A percentile compares a stretch with the other conserved stretches of the same genome.
Evolutionary conservation across 1,140 invertebrate species (phyloP).

Genomic region (Battus philenor): DNA sequence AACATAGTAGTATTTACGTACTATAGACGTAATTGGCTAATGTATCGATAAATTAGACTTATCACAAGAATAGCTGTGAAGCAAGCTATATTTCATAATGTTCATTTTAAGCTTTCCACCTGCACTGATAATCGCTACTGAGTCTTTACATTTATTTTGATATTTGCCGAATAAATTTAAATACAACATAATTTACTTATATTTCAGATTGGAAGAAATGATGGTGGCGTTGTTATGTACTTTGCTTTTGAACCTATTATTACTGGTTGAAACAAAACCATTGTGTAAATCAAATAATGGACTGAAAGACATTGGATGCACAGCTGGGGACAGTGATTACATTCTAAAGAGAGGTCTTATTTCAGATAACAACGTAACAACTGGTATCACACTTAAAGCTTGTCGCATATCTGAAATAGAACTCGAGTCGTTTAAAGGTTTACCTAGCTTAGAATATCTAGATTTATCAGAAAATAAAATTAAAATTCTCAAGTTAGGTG

Average conservation of each 20-base stretch:
- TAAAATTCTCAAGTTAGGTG: constrained; percentile 32
- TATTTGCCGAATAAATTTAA: too few relatives aligned
- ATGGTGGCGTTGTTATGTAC: too few relatives aligned
- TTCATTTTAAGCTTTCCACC: too few relatives aligned
- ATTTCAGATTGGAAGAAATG: too few relatives aligned
- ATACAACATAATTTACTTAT: too few relatives aligned
- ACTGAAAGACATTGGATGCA: constrained; percentile 23
- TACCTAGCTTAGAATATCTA: constrained; percentile 33
- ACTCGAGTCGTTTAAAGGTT: constrained; percentile 37
- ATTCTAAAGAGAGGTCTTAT: constrained; percentile 34
- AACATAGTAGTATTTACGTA: too few relatives aligned
- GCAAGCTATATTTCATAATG: too few relatives aligned
- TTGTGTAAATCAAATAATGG: constrained; percentile 13
- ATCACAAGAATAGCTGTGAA: too few relatives aligned
- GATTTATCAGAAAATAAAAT: constrained; percentile 53
- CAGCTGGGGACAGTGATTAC: constrained; percentile 19
- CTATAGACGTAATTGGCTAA: too few relatives aligned
- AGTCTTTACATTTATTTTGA: too few relatives aligned
- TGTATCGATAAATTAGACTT: too few relatives aligned
- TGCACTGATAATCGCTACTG: too few relatives aligned
- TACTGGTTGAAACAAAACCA: not conserved
- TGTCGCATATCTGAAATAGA: constrained; percentile 45
- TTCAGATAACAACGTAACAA: constrained; percentile 40
- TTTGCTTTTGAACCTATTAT: not conserved
- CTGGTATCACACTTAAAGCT: constrained; percentile 26